Evolutionary conservation across 1,140 invertebrate species (phyloP).

Genomic region (Brachionus asplanchnoidis): DNA sequence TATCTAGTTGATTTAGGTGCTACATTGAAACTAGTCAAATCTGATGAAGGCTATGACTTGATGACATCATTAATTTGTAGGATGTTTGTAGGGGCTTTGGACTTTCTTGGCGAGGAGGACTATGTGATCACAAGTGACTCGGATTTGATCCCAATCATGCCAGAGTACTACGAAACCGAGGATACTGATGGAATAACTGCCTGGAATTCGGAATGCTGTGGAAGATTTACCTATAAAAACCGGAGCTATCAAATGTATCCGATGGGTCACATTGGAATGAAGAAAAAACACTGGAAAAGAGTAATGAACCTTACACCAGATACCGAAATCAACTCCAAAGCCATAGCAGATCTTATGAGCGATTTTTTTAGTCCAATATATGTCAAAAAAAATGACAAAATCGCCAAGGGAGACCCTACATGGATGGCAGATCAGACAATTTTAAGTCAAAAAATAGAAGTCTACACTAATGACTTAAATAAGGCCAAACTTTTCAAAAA

Average conservation of each 20-base stretch:
- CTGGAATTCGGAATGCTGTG: not conserved
- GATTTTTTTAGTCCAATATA: not conserved
- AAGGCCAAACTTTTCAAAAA: not conserved
- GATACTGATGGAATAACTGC: not conserved
- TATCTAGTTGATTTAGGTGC: not conserved
- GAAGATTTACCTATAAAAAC: not conserved
- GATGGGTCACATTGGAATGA: slow-evolving; percentile 36
- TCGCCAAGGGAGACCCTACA: not conserved
- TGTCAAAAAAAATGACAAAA: slow-evolving; percentile 7
- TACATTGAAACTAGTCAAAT: not conserved
- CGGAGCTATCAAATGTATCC: slow-evolving; percentile 1
- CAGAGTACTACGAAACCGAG: not conserved
- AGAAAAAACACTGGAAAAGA: not conserved
- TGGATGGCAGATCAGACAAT: slow-evolving; percentile 24
- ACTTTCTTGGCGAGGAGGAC: not conserved
- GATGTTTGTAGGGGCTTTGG: not conserved
- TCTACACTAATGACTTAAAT: not conserved
- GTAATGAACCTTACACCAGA: not conserved
- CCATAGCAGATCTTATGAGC: not conserved
- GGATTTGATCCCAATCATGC: not conserved
- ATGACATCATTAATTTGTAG: not conserved
- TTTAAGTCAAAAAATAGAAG: not conserved
- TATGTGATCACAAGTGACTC: not conserved
- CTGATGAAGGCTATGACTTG: not conserved
- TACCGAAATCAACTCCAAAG: not conserved